phyloP scores from a whole-genome alignment of 92 coral and sea anemone genomes.

The Palythoa grandis region DNA sequence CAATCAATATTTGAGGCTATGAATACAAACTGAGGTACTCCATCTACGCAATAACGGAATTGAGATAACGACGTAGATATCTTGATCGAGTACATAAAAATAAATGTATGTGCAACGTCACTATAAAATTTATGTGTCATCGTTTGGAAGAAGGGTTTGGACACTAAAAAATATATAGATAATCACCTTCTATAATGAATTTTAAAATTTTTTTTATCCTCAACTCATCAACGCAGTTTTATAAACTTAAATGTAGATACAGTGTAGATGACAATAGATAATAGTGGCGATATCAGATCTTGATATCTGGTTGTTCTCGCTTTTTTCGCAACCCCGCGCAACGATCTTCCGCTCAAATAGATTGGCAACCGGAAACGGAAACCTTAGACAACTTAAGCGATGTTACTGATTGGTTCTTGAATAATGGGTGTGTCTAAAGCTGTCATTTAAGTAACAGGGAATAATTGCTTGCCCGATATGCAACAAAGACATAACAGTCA shows the following conservation, averaged over 20 bases:
- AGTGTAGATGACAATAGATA: background rate
- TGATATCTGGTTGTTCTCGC: background rate
- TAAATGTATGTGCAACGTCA: background rate
- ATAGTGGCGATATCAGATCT: background rate
- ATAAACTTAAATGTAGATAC: background rate
- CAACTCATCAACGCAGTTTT: background rate
- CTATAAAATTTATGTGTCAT: background rate
- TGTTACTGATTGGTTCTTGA: slow-evolving; percentile 18
- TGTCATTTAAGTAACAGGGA: slow-evolving; percentile 22
- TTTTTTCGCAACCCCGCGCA: background rate
- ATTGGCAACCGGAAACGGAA: slow-evolving; percentile 20
- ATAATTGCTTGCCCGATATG: slow-evolving; percentile 1
- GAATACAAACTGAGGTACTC: background rate
- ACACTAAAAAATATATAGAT: background rate
- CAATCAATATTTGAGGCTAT: background rate
- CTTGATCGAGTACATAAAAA: background rate
- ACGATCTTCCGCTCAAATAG: background rate
- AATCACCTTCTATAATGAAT: background rate
- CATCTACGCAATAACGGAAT: background rate
- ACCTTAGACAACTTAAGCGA: slow-evolving; percentile 1
- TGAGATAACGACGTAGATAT: background rate
- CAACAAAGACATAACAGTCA: background rate
- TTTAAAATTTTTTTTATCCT: background rate
- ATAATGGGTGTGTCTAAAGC: slow-evolving; percentile 41
- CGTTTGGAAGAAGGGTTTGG: background rate